phyloP scores from a whole-genome alignment of 2,888 invertebrate species.

The Eupithecia pulchellata region DNA sequence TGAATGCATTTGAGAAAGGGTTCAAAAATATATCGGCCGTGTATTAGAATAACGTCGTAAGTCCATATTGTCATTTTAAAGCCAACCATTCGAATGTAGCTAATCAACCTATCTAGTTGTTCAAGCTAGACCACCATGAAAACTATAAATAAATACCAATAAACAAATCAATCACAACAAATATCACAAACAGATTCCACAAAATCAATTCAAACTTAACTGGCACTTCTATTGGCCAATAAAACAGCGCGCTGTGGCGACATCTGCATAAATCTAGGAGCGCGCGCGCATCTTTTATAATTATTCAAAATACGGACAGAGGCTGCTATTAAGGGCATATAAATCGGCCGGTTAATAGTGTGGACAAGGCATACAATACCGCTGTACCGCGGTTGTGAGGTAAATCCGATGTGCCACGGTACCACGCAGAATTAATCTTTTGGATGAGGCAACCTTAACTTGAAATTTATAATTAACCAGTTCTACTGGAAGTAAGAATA shows the following conservation, averaged over 20 bases:
- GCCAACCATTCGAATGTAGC: neutral
- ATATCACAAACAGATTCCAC: constrained; percentile 45
- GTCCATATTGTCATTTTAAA: neutral
- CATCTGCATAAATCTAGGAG: constrained; percentile 63
- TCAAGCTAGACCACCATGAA: constrained; percentile 36
- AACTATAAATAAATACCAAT: constrained; percentile 21
- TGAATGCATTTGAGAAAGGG: neutral
- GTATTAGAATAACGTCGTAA: neutral
- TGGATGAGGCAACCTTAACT: constrained; percentile 18
- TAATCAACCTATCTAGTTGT: neutral
- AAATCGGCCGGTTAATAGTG: constrained; percentile 76
- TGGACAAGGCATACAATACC: constrained; percentile 76
- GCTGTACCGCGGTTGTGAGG: constrained; percentile 59
- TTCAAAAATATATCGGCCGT: neutral
- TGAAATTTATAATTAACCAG: no score
- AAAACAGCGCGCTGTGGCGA: constrained; percentile 59
- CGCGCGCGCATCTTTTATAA: constrained; percentile 68
- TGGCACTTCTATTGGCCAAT: constrained; percentile 65
- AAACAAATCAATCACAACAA: constrained; percentile 44
- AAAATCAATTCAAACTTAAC: constrained; percentile 52
- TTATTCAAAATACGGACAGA: constrained; percentile 71
- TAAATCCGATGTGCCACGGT: constrained; percentile 50
- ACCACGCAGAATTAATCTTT: constrained; percentile 41
- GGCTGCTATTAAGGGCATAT: constrained; percentile 72
- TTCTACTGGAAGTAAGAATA: no score